Percentiles rank a stretch among this genome's conserved stretches.
These are phyloP conservation scores for Desmophyllum pertusum DNA, from an alignment of 92 coral and sea anemone genomes.

Conservation along the genomic window DNA sequence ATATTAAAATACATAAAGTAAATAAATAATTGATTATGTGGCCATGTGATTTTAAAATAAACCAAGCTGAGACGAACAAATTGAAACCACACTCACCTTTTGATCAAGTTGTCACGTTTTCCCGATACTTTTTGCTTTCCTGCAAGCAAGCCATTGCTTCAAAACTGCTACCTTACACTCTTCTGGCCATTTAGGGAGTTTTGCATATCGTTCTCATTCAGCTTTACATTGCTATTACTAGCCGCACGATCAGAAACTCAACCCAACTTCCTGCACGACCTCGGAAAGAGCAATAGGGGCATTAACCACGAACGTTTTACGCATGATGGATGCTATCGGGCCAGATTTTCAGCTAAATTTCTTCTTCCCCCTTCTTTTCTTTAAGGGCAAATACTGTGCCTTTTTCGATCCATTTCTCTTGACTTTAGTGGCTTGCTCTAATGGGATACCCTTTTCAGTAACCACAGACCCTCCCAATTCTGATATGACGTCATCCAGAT, in stretches of 20 bases:
- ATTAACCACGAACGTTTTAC: neutral
- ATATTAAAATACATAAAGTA: no score
- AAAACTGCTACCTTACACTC: conserved; percentile 27
- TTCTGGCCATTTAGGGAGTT: conserved; percentile 46
- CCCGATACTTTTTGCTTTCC: conserved; percentile 58
- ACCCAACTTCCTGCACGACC: conserved; percentile 24
- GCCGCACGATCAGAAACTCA: neutral
- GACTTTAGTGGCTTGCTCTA: conserved; percentile 13
- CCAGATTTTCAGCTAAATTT: neutral
- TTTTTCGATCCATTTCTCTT: conserved; percentile 1
- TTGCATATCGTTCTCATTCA: conserved; percentile 41
- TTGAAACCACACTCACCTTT: no score
- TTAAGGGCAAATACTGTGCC: conserved; percentile 13
- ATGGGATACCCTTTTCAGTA: conserved; percentile 23
- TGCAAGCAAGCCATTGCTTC: conserved; percentile 58
- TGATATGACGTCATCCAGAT: conserved; percentile 27
- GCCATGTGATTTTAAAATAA: no score
- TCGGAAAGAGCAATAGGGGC: conserved; percentile 1
- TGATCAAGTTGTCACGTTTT: conserved; percentile 39
- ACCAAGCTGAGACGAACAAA: no score
- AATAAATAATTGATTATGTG: no score
- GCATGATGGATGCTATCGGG: neutral
- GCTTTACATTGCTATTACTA: neutral
- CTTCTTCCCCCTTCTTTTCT: conserved; percentile 7
- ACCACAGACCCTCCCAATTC: conserved; percentile 22